Conservation (phyloP, 2,888 invertebrate genomes). For the Mesochorus sp. region DNA sequence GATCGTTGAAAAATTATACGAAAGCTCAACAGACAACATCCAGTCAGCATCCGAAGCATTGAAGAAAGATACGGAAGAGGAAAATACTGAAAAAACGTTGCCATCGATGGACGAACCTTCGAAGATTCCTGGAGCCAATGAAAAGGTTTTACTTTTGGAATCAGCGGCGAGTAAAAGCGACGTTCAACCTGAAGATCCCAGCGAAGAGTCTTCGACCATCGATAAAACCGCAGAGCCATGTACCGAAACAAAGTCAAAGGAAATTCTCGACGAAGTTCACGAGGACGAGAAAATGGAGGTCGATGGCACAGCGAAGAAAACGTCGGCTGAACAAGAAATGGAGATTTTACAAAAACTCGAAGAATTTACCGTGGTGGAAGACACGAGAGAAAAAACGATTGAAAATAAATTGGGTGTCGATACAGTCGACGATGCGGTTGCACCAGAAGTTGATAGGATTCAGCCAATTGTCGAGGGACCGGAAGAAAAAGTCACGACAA, state of each 20-base stretch:
- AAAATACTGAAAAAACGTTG: neutral
- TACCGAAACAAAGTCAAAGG: neutral
- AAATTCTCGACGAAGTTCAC: neutral
- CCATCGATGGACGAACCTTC: neutral
- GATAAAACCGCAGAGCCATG: neutral
- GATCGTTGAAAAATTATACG: neutral
- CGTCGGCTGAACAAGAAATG: neutral
- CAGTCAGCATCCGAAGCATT: too few relatives aligned
- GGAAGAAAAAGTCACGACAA: too few relatives aligned
- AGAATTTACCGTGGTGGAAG: neutral
- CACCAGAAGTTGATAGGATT: neutral
- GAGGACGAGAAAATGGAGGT: conserved; percentile 55
- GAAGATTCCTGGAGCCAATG: neutral
- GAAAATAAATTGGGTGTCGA: conserved; percentile 15
- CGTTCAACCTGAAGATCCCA: too few relatives aligned
- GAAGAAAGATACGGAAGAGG: neutral
- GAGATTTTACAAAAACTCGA: neutral
- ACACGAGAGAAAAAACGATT: neutral
- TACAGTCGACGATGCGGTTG: conserved; percentile 11
- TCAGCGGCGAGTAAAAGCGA: neutral
- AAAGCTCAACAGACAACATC: too few relatives aligned
- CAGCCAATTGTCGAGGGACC: neutral
- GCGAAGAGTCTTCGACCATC: neutral
- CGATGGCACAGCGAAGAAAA: conserved; percentile 9
- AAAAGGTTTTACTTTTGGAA: neutral